These are phyloP conservation scores for Florisuga fusca DNA, from an alignment of 2,797 vertebrate species.

Conservation along the genomic window DNA sequence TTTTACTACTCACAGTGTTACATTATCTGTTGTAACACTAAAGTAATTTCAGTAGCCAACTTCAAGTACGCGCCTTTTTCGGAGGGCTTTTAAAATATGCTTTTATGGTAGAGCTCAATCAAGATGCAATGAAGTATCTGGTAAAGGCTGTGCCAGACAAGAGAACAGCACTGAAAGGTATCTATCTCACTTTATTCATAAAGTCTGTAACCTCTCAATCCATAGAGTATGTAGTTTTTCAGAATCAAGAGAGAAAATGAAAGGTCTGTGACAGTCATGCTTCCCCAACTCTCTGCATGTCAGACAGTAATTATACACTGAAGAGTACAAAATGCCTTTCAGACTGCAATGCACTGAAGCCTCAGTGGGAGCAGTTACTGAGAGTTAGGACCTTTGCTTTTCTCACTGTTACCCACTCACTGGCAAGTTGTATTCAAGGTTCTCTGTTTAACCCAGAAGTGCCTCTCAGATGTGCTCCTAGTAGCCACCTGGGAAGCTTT, in stretches of 20 bases:
- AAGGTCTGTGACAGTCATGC: background rate
- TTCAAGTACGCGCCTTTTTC: conserved; percentile 28
- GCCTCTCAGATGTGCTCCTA: background rate
- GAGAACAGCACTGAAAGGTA: conserved; percentile 32
- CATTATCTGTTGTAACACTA: background rate
- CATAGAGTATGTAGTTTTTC: background rate
- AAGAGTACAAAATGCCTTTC: background rate
- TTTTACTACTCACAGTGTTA: conserved; percentile 32
- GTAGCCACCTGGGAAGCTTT: background rate
- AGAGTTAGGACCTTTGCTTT: background rate
- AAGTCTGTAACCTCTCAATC: conserved; percentile 52
- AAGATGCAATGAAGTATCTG: conserved; percentile 37
- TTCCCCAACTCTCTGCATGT: background rate
- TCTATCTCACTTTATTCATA: conserved; percentile 43
- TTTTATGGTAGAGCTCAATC: conserved; percentile 33
- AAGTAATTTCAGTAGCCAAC: conserved; percentile 13
- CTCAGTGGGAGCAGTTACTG: background rate
- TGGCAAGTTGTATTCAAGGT: background rate
- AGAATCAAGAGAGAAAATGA: conserved; percentile 13
- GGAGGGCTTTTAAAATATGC: conserved; percentile 20
- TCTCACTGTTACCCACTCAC: background rate
- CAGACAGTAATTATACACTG: background rate
- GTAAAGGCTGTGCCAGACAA: conserved; percentile 39
- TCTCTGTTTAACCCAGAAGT: background rate
- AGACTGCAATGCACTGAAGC: background rate